Evolutionary conservation across 2,888 invertebrate genomes (phyloP).

Genomic region (Pandemis cinnamomeana): DNA sequence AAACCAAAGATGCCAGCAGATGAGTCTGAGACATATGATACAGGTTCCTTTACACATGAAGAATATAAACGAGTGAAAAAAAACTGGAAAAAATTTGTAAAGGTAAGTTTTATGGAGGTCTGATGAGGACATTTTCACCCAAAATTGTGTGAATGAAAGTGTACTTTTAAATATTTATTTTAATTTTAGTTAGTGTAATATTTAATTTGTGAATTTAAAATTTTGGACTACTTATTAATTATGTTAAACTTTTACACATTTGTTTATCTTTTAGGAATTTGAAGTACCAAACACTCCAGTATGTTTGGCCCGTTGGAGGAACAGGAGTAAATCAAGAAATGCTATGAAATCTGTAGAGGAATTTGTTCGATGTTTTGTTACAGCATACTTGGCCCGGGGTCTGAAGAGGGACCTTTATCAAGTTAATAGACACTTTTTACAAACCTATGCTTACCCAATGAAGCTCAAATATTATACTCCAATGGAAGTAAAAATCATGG

Average conservation of each 20-base stretch:
- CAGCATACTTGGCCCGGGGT: constrained; percentile 41
- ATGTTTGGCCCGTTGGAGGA: constrained; percentile 44
- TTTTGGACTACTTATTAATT: too few species aligned
- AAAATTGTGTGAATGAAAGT: too few species aligned
- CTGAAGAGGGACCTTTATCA: constrained; percentile 40
- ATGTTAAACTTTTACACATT: neutral
- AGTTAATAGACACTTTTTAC: constrained; percentile 39
- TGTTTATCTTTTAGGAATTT: constrained; percentile 38
- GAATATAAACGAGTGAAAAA: constrained; percentile 39
- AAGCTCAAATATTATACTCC: constrained; percentile 27
- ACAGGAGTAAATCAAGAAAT: constrained; percentile 26
- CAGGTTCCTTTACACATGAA: constrained; percentile 33
- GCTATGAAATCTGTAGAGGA: constrained; percentile 23
- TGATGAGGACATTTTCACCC: too few species aligned
- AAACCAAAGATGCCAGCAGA: constrained; percentile 15
- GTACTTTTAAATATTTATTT: too few species aligned
- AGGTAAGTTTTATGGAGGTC: constrained; percentile 18
- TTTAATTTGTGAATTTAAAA: too few species aligned
- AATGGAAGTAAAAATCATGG: constrained; percentile 42
- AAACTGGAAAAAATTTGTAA: constrained; percentile 44
- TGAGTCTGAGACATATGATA: constrained; percentile 11
- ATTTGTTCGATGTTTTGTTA: constrained; percentile 40
- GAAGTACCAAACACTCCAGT: constrained; percentile 41
- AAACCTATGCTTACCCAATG: constrained; percentile 23
- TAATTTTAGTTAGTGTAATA: too few species aligned